Evolutionary conservation across 2,888 invertebrate genomes (phyloP), one percentile per base, ranked within the genome.

Genomic region (Chirona hameri): DNA sequence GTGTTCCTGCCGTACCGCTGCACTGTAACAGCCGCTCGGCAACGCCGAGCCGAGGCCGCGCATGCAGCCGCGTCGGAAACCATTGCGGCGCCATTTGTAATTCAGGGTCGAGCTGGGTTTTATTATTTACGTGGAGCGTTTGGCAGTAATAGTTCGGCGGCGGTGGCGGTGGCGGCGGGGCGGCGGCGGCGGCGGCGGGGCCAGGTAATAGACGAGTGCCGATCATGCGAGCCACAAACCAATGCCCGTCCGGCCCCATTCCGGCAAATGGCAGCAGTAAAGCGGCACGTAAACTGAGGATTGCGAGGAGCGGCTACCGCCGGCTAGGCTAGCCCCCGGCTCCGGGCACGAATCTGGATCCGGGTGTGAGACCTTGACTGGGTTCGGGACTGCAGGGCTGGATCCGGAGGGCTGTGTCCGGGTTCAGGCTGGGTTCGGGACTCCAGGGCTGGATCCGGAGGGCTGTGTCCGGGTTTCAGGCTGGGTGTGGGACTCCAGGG

Each of bases 141-240:
- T 31, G 72, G 31, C 72, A 31, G 29, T 72, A 72, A 72, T 31
- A 27, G 27, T 72, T 65, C 65, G 65, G 65, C 65, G 65, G 72
- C 65, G 65, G 65, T 27, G 72, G 31, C 65, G 65, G 65, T 27
- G 72, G 31, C 29, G 31, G 31, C 18, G 18, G 18, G 39, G 27
- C 65, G 65, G 65, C 65, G 65, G 65, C 27, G 27, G 27, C 65
- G 27, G 57, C 65, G 65, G 65, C 65, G 72, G 31, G 18, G 31
- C 14, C 18, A 4, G 18, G 15, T 31, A 31, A 72, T 72, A 29
- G 31, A 72, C 72, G 29, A 18, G 29, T 18, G 72, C 31, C 31
- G 18, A 15, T 27, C 72, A 72, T 72, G 72, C 72, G 31, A 72
- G 72, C 72, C 15, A 7, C 31, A 72, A 31, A 72, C 72, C 72